A percentile compares a stretch with the other conserved stretches of the same genome.
Conservation (phyloP, 92 coral and sea anemone genomes). For the Pocillopora meandrina region DNA sequence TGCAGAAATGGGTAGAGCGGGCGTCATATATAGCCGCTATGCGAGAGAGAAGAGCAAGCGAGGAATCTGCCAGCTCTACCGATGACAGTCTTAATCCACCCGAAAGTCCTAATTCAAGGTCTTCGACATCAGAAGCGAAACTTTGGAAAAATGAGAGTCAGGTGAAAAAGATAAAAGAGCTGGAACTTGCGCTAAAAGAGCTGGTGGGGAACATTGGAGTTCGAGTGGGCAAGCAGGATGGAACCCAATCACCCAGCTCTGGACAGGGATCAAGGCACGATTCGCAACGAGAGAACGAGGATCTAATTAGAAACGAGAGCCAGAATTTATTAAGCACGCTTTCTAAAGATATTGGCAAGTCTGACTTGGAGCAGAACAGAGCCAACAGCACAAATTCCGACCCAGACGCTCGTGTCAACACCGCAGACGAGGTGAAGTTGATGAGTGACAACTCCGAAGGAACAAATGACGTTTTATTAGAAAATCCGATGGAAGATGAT, state of each 20-base stretch:
- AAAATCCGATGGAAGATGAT: constrained; percentile 3
- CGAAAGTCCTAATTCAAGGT: constrained; percentile 35
- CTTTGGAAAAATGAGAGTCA: constrained; percentile 19
- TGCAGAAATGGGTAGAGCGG: constrained; percentile 45
- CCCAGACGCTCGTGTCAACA: constrained; percentile 24
- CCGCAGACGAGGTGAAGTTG: not conserved
- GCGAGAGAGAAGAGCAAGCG: constrained; percentile 33
- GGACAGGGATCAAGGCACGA: constrained; percentile 17
- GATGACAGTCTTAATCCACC: constrained; percentile 32
- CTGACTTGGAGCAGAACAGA: constrained; percentile 1
- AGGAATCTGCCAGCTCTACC: constrained; percentile 36
- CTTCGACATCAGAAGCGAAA: constrained; percentile 32
- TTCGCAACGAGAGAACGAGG: constrained; percentile 26
- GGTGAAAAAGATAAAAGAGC: constrained; percentile 34
- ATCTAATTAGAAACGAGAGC: constrained; percentile 26
- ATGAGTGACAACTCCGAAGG: constrained; percentile 21
- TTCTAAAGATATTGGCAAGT: not conserved
- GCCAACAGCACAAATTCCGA: constrained; percentile 27
- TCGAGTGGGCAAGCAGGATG: constrained; percentile 27
- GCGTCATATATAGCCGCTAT: constrained; percentile 25
- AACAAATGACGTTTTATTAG: not conserved
- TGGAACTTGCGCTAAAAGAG: constrained; percentile 66
- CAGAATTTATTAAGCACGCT: constrained; percentile 2
- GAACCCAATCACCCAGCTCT: constrained; percentile 35
- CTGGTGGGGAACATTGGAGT: constrained; percentile 52